phyloP scores from a whole-genome alignment of 2,113 vertebrate species.

The Tenrec ecaudatus region DNA sequence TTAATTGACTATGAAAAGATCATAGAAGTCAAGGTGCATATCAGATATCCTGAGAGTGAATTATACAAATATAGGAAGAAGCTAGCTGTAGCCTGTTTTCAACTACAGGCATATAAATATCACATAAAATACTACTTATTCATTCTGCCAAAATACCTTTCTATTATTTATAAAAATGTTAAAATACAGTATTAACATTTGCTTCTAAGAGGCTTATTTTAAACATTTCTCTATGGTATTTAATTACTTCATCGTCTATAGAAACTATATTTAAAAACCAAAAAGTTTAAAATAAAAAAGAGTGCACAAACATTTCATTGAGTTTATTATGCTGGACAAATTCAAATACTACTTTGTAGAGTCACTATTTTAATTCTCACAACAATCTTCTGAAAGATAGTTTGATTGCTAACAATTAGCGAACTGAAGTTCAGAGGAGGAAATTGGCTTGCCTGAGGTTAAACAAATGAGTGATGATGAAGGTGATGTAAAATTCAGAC shows the following conservation, averaged over 20 bases:
- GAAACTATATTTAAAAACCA: too few species aligned
- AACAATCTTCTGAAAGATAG: background rate
- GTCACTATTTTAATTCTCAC: constrained; percentile 23
- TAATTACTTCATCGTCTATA: too few species aligned
- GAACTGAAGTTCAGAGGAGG: background rate
- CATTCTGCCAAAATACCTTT: too few species aligned
- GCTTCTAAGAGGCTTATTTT: too few species aligned
- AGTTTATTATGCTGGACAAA: constrained; percentile 5
- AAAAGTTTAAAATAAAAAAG: background rate
- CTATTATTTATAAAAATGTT: too few species aligned
- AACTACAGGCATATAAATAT: background rate
- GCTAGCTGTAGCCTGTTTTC: background rate
- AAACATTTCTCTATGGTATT: too few species aligned
- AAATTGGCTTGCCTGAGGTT: constrained; percentile 9
- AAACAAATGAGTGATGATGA: background rate
- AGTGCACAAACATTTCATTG: background rate
- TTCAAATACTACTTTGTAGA: background rate
- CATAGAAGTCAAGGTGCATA: constrained; percentile 12
- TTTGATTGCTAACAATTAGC: background rate
- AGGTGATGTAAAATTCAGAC: background rate
- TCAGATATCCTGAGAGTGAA: background rate
- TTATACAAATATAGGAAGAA: background rate
- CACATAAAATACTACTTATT: too few species aligned
- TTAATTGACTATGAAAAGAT: background rate
- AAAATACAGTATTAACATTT: too few species aligned